phyloP scores from a whole-genome alignment of 1,140 invertebrate species.

The Drosophila bocqueti region DNA sequence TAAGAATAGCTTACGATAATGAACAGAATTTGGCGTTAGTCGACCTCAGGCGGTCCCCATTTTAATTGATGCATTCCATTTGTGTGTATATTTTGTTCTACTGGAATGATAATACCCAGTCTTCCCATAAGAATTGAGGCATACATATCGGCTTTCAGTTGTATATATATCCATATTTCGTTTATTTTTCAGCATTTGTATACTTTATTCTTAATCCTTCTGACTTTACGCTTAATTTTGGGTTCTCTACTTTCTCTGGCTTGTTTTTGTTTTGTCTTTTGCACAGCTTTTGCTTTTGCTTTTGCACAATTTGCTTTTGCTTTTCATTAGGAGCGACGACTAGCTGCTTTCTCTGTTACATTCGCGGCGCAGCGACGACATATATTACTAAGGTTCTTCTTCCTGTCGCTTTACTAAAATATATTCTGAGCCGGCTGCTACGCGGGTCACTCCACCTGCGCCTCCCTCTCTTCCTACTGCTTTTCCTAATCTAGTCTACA shows the following conservation, averaged over 20 bases:
- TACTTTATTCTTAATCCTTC: slow-evolving; percentile 4
- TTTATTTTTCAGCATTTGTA: slow-evolving; percentile 39
- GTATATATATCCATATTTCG: slow-evolving; percentile 18
- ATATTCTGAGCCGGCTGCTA: slow-evolving; percentile 18
- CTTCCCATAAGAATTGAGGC: slow-evolving; percentile 5
- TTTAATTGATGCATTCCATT: slow-evolving; percentile 12
- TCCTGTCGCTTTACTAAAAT: slow-evolving; percentile 25
- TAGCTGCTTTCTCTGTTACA: slow-evolving; percentile 32
- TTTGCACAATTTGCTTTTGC: slow-evolving; percentile 37
- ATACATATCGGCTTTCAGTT: slow-evolving; percentile 1
- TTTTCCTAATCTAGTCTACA: slow-evolving; percentile 60
- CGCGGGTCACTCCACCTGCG: not conserved
- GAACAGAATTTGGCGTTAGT: slow-evolving; percentile 9
- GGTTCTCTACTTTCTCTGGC: slow-evolving; percentile 26
- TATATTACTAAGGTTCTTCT: slow-evolving; percentile 4
- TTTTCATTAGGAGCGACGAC: slow-evolving; percentile 48
- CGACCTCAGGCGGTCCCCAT: not conserved
- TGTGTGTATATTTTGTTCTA: not conserved
- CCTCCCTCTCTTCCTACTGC: slow-evolving; percentile 3
- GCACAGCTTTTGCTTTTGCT: slow-evolving; percentile 13
- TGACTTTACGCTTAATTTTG: slow-evolving; percentile 11
- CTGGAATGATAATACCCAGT: slow-evolving; percentile 1
- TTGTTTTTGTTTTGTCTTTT: slow-evolving; percentile 19
- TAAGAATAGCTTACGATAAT: slow-evolving; percentile 15
- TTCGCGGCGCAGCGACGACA: slow-evolving; percentile 8